Evolutionary conservation across 2,888 invertebrate genomes (phyloP).

Genomic region (Dysmachus trigonus): DNA sequence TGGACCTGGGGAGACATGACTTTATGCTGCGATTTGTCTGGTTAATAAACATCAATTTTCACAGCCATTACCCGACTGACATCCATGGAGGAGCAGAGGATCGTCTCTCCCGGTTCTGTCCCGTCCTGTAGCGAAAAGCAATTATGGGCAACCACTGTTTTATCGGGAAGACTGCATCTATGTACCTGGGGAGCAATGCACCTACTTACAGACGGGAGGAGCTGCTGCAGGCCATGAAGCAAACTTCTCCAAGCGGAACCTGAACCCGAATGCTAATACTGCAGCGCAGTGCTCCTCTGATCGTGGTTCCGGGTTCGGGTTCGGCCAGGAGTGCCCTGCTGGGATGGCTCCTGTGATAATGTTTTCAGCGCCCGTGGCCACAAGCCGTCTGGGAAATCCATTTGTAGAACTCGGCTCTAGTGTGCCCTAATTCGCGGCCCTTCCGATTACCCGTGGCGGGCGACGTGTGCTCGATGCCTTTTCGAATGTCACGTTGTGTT

Average conservation of each 20-base stretch:
- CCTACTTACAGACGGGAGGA: background rate
- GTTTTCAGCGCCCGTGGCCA: background rate
- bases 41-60: background rate
- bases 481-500: conserved; percentile 30
- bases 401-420: background rate
- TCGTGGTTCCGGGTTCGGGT: background rate
- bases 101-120: background rate
- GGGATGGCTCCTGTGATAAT: background rate
- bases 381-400: background rate
- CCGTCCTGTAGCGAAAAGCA: background rate
- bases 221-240: background rate
- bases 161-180: background rate
- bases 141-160: background rate
- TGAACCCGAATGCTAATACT: background rate
- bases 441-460: background rate
- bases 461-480: background rate
- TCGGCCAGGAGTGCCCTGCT: background rate
- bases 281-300: background rate
- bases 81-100: background rate
- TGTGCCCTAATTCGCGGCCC: background rate
- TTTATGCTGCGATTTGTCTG: background rate
- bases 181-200: background rate
- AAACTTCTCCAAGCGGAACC: background rate
- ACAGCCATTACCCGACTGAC: background rate
- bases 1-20: background rate